Conservation (phyloP, 2,797 vertebrate genomes). For the Poliocrania exsul region DNA sequence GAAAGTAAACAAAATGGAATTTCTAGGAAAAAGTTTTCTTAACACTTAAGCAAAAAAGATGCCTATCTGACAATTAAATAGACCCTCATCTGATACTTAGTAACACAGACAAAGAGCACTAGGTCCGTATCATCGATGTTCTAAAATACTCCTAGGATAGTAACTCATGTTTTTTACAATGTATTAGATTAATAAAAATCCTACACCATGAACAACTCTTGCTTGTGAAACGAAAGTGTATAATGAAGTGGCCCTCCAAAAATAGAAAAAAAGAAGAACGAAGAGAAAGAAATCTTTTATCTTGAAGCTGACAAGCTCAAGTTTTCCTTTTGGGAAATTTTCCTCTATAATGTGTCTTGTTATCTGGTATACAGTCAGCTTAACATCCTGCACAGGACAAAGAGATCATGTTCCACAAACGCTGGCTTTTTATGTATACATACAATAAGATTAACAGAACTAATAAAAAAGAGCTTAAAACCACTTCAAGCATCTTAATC, state of each 20-base stretch:
- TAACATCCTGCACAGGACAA: constrained; percentile 5
- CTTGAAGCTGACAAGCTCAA: neutral
- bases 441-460: neutral
- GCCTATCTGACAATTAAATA: neutral
- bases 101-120: neutral
- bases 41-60: neutral
- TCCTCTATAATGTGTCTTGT: neutral
- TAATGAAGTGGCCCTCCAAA: neutral
- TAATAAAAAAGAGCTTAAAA: neutral
- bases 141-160: neutral
- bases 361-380: neutral
- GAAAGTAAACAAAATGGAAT: neutral
- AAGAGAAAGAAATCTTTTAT: neutral
- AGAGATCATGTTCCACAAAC: neutral
- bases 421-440: neutral
- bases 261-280: neutral
- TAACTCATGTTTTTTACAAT: neutral
- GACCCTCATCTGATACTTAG: neutral
- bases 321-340: constrained; percentile 26
- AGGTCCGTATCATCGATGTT: neutral
- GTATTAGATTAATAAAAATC: neutral
- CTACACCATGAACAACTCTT: neutral
- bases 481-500: neutral
- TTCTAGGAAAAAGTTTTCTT: neutral
- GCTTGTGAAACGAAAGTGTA: neutral